These are phyloP conservation scores for Bathynomus jamesi DNA, from an alignment of 1,140 invertebrate species.

Conservation along the genomic window DNA sequence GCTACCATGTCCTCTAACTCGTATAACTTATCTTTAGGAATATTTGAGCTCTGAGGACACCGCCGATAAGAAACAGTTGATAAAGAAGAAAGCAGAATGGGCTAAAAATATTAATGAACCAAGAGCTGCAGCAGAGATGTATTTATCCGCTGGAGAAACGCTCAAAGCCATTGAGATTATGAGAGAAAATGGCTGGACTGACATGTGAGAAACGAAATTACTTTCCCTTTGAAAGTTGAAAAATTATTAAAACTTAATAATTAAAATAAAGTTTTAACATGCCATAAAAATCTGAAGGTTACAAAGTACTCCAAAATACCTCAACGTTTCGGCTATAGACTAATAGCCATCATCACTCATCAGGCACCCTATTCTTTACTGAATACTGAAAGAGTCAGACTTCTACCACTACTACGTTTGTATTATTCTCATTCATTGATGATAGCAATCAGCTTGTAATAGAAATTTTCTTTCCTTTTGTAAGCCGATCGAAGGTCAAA, in stretches of 20 bases:
- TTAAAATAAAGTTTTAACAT: no score
- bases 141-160: slow-evolving; percentile 86
- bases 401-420: not conserved
- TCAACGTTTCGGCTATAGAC: not conserved
- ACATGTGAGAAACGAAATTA: slow-evolving; percentile 57
- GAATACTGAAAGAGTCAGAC: not conserved
- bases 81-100: slow-evolving; percentile 91
- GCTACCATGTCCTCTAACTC: no score
- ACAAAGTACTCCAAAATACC: not conserved
- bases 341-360: not conserved
- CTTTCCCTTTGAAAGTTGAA: not conserved
- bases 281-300: no score
- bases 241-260: no score
- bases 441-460: not conserved
- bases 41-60: slow-evolving; percentile 57
- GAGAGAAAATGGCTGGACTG: slow-evolving; percentile 83
- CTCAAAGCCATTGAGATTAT: slow-evolving; percentile 86
- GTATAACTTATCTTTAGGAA: slow-evolving; percentile 53
- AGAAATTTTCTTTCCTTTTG: not conserved
- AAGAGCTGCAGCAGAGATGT: slow-evolving; percentile 90
- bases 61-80: slow-evolving; percentile 65
- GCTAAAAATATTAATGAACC: slow-evolving; percentile 92
- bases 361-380: not conserved
- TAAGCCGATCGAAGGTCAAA: no score
- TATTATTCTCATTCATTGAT: not conserved